phyloP scores from a whole-genome alignment of 2,888 invertebrate species.

The Eueremaeus valkanovi region DNA sequence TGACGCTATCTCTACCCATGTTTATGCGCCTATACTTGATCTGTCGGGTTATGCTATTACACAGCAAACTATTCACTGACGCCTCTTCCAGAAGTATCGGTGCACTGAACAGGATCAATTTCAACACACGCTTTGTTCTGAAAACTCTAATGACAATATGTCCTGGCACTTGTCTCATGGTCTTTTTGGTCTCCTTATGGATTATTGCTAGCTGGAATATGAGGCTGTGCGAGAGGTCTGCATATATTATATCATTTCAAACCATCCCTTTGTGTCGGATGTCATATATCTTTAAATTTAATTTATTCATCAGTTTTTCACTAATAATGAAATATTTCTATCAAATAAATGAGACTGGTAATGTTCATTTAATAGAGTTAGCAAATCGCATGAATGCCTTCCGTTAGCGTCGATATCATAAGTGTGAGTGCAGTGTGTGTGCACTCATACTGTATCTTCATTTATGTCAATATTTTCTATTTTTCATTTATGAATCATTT shows the following conservation, averaged over 20 bases:
- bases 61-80: slow-evolving; percentile 99
- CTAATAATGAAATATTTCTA: too few species aligned
- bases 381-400: too few species aligned
- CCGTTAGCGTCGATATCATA: too few species aligned
- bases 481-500: too few species aligned
- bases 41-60: slow-evolving; percentile 98
- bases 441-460: too few species aligned
- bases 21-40: slow-evolving; percentile 98
- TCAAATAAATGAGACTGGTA: too few species aligned
- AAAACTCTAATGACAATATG: slow-evolving; percentile 99
- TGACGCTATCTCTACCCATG: slow-evolving; percentile 97
- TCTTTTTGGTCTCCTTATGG: slow-evolving; percentile 99
- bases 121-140: slow-evolving; percentile 85
- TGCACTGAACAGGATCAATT: slow-evolving; percentile 96
- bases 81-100: slow-evolving; percentile 97
- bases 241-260: not conserved
- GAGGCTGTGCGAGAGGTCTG: slow-evolving; percentile 93
- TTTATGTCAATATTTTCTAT: too few species aligned
- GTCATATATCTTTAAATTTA: too few species aligned
- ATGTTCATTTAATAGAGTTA: too few species aligned
- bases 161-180: slow-evolving; percentile 93
- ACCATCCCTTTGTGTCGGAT: too few species aligned
- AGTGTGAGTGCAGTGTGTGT: too few species aligned
- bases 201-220: slow-evolving; percentile 99
- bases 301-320: too few species aligned